Evolutionary conservation across 1,140 invertebrate species (phyloP), one percentile per base, ranked within the genome.

Genomic region (Diabrotica virgifera): DNA sequence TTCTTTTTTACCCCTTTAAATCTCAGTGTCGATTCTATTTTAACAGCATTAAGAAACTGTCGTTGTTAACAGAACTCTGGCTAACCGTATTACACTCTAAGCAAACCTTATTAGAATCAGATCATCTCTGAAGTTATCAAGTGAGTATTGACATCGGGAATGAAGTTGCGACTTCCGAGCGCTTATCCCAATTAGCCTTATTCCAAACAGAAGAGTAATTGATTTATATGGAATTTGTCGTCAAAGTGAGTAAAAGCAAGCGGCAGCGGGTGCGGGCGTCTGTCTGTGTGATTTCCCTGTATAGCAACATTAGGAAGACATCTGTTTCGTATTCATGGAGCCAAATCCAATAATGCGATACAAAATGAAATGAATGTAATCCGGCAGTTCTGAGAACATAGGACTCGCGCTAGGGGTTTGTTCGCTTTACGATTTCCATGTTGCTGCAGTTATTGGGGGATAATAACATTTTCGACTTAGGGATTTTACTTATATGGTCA

Each of bases 301-400:
- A 57, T 57, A 13, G 55, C 24, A 36, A 36, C 55, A 57, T 36
- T 63, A 37, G 13, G 51, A 63, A 63, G 53, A 38, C 62, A 63
- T 63, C 62, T 63, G 62, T 24, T 63, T 63, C 52, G 11, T 56
- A 63, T 63, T 63, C 62, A 56, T 38, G 52, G 52, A 56, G 52
- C 53, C 24, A 63, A 63, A 63, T 63, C 36, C 54, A 63, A 63
- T 63, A 63, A 63, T 55, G 62, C 62, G 35, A 62, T n/a, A 36
- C 55, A 57, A 57, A 57, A 57, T 57, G 36, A 57, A 57, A 57
- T 57, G 36, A 57, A 57, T 57, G 55, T 57, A 57, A 57, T 57
- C 55, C 36, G 35, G 55, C 55, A 10, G 24, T 37, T 57, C 55
- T 6, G 55, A 36, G 55, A 36, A 55, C 53, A 14, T 14, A 36